phyloP scores from a whole-genome alignment of 1,140 invertebrate species.

The Ips nitidus region DNA sequence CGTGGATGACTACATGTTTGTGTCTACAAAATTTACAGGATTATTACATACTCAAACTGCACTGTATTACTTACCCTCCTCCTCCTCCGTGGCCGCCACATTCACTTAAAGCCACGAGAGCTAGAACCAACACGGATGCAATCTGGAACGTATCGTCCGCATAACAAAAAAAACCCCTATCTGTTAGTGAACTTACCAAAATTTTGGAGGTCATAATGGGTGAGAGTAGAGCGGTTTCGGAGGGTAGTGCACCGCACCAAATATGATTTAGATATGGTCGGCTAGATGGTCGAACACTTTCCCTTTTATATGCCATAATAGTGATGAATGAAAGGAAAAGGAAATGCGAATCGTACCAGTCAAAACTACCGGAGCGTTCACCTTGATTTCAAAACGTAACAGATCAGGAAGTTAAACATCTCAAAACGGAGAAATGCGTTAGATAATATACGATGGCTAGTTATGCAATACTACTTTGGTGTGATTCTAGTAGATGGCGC shows the following conservation, averaged over 20 bases:
- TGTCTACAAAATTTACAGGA: slow-evolving; percentile 16
- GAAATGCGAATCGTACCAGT: slow-evolving; percentile 9
- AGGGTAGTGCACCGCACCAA: slow-evolving; percentile 30
- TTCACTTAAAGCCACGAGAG: slow-evolving; percentile 26
- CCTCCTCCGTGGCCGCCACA: slow-evolving; percentile 32
- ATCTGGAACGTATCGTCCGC: not conserved
- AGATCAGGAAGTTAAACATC: slow-evolving; percentile 16
- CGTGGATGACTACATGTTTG: slow-evolving; percentile 32
- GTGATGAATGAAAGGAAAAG: slow-evolving; percentile 28
- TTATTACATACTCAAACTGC: not conserved
- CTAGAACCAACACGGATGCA: slow-evolving; percentile 29
- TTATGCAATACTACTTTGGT: too few species aligned
- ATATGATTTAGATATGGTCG: slow-evolving; percentile 27
- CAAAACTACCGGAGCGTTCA: slow-evolving; percentile 24
- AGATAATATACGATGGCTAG: too few species aligned
- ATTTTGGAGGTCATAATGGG: slow-evolving; percentile 29
- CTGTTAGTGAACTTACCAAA: slow-evolving; percentile 15
- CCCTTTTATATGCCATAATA: slow-evolving; percentile 28
- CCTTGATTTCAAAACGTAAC: slow-evolving; percentile 18
- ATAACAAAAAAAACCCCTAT: too few species aligned
- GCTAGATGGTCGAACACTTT: slow-evolving; percentile 17
- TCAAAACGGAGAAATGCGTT: not conserved
- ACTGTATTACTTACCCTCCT: slow-evolving; percentile 13
- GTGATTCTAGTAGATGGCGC: too few species aligned
- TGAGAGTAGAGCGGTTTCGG: not conserved